Percentiles rank a stretch among this genome's conserved stretches.
Conservation (phyloP, 2,797 vertebrate genomes). For the Anisognathus igniventris region DNA sequence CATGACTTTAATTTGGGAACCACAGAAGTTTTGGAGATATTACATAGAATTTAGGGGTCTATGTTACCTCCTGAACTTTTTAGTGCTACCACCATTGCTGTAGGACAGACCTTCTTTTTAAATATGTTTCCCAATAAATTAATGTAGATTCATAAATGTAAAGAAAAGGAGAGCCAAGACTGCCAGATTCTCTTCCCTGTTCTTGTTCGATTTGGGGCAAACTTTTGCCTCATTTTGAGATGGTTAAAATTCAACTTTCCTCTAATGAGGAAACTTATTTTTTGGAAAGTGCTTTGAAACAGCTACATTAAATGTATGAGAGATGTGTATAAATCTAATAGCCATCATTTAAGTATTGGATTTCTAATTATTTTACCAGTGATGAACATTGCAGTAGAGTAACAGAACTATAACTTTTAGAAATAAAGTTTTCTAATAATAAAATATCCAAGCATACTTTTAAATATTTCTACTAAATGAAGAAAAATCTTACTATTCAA, state of each 20-base stretch:
- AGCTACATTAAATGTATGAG: background rate
- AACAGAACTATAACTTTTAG: background rate
- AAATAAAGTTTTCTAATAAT: background rate
- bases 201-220: background rate
- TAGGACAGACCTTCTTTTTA: background rate
- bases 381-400: background rate
- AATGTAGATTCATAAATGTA: background rate
- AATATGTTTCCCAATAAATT: background rate
- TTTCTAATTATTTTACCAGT: background rate
- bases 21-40: background rate
- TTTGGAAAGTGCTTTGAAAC: background rate
- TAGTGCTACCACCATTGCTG: rapidly evolving
- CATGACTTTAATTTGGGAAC: background rate
- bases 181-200: background rate
- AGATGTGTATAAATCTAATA: background rate
- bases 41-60: background rate
- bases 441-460: background rate
- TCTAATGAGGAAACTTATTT: background rate
- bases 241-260: background rate
- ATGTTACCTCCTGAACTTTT: background rate
- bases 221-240: background rate
- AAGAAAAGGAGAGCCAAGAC: background rate
- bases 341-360: background rate
- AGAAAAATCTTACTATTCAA: background rate
- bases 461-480: background rate